Conservation (phyloP, 64 coral and sea anemone species). For the Montipora efflorescens region DNA sequence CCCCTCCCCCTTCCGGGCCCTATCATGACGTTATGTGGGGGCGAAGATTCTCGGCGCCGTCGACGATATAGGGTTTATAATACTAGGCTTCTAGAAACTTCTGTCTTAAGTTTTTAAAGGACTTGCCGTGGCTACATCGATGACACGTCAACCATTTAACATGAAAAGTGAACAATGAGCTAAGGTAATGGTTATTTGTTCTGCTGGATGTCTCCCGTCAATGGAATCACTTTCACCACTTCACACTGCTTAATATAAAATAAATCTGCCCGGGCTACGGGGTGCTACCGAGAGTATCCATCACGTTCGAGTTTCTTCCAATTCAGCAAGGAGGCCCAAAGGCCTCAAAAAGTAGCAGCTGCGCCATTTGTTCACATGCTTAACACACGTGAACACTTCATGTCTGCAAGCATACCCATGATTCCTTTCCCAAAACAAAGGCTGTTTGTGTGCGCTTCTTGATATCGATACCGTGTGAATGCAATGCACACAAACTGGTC, state of each 20-base stretch:
- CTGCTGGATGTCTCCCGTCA: background rate
- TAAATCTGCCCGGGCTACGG: background rate
- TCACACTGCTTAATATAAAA: background rate
- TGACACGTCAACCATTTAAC: background rate
- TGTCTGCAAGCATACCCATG: constrained; percentile 18
- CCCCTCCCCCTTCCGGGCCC: too few species aligned
- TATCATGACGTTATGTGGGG: too few species aligned
- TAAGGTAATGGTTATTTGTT: background rate
- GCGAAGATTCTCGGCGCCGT: too few species aligned
- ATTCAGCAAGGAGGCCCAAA: background rate
- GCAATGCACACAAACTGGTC: background rate
- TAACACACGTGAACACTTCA: constrained; percentile 8
- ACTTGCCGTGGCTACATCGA: background rate
- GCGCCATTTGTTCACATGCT: constrained; percentile 9
- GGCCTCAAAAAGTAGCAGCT: background rate
- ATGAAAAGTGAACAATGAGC: background rate
- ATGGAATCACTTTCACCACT: background rate
- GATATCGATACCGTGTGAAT: background rate
- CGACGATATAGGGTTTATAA: too few species aligned
- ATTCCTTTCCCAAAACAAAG: constrained; percentile 36
- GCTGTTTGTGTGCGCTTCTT: background rate
- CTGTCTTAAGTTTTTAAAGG: too few species aligned
- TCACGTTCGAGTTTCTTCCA: background rate
- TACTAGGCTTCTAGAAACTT: background rate
- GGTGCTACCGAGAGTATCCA: background rate